Evolutionary conservation across 2,113 vertebrate species (phyloP), one percentile per base, ranked within the genome.

Genomic region (Mola mola): DNA sequence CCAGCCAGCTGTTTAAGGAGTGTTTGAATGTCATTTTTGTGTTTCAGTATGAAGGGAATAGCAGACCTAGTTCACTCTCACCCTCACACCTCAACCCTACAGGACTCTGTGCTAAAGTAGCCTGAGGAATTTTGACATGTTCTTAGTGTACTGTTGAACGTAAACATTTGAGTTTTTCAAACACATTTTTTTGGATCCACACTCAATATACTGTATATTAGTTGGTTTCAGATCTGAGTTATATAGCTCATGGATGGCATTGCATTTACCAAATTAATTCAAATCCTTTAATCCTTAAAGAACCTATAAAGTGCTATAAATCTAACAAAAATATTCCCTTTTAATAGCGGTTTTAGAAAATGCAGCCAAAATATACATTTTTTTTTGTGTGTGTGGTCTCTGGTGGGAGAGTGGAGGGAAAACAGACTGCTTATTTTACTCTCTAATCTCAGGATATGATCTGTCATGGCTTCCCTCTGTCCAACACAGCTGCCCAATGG

Each of bases 361-460:
- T 63, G 33, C 13, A 34, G 60, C 55, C 69, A 84, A 84, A 85
- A 78, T 12, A 82, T 84, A 88, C 82, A 83, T 40, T 85, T 63
- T 76, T 33, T 59, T 52, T 67, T 57, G 74, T 67, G 81, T 64
- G 4, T 78, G 56, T 79, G 67, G 66, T 83, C 72, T 65, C 65
- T 5, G 29, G 40, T 61, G 52, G 38, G 20, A 29, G 44, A 40
- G 71, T 12, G 51, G 58, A 83, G 61, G 53, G 67, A 77, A 84
- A 82, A 74, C 80, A 81, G 79, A 76, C 79, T 59, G 60, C 78
- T 88, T 86, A 81, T 87, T 87, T 89, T 80, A 79, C 74, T 79
- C 63, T 61, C 71, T 87, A 90, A 91, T 90, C 86, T 83, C 74
- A 82, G 81, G 85, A 90, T 87, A 78, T 80, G 82, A 90, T 91